These are phyloP conservation scores for Danaus plexippus DNA, from an alignment of 1,140 invertebrate species.

Conservation along the genomic window DNA sequence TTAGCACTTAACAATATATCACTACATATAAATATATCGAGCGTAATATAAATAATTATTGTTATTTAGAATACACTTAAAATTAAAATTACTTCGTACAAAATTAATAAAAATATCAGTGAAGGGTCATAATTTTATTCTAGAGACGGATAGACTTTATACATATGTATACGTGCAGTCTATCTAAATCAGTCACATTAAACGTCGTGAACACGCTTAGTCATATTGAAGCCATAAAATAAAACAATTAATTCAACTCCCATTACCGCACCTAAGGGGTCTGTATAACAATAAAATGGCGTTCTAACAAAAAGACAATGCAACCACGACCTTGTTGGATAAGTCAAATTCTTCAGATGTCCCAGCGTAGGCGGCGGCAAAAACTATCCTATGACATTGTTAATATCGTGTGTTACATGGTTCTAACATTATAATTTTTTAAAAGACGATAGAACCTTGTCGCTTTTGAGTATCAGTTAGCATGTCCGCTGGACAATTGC, in stretches of 20 bases:
- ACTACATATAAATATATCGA: no score
- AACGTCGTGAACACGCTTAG: no score
- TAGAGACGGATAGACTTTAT: no score
- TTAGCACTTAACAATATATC: no score
- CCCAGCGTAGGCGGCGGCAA: slow-evolving; percentile 61
- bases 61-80: no score
- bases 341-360: slow-evolving; percentile 66
- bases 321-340: slow-evolving; percentile 54
- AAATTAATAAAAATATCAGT: no score
- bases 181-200: no score
- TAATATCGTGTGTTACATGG: slow-evolving; percentile 33
- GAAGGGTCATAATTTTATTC: no score
- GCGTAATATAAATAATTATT: no score
- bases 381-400: slow-evolving; percentile 70
- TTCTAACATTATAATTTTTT: slow-evolving; percentile 27
- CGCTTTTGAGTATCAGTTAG: slow-evolving; percentile 24
- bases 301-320: slow-evolving; percentile 57
- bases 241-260: slow-evolving; percentile 15
- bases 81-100: no score
- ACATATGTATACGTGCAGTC: no score
- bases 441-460: slow-evolving; percentile 44
- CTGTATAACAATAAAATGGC: slow-evolving; percentile 41
- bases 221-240: slow-evolving; percentile 5
- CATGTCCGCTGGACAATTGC: slow-evolving; percentile 65
- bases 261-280: slow-evolving; percentile 35